These are phyloP conservation scores for Drosophila trapezifrons DNA, from an alignment of 1,140 invertebrate species.

Conservation along the genomic window DNA sequence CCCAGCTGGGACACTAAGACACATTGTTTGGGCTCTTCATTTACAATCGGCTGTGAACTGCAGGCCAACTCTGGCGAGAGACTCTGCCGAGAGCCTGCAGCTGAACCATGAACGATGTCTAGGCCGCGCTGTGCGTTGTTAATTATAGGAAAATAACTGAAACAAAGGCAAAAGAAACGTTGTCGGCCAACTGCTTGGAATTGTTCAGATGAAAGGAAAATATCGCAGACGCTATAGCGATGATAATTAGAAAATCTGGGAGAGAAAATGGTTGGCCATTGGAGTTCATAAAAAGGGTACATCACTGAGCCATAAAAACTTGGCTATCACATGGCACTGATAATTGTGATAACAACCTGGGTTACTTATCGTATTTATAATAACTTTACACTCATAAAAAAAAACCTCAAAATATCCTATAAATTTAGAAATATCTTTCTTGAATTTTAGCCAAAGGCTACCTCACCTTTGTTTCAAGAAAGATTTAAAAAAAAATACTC, in stretches of 20 bases:
- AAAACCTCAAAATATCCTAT: too few relatives aligned
- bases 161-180: constrained; percentile 45
- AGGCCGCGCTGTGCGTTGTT: constrained; percentile 55
- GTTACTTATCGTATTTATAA: background rate
- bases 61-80: constrained; percentile 24
- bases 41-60: constrained; percentile 69
- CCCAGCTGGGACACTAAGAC: constrained; percentile 22
- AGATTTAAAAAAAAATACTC: too few relatives aligned
- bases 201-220: constrained; percentile 56
- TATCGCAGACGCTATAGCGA: constrained; percentile 34
- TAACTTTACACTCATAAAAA: too few relatives aligned
- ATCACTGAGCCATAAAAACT: background rate
- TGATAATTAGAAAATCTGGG: constrained; percentile 56
- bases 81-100: constrained; percentile 27
- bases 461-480: too few relatives aligned
- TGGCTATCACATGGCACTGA: background rate
- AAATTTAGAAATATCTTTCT: too few relatives aligned
- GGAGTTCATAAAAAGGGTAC: constrained; percentile 17
- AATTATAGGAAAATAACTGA: constrained; percentile 65
- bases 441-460: too few relatives aligned
- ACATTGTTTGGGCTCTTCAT: constrained; percentile 74
- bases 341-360: constrained; percentile 6
- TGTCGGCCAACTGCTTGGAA: constrained; percentile 47
- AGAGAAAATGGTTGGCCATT: too few relatives aligned
- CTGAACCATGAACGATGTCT: constrained; percentile 58